Evolutionary conservation across 2,888 invertebrate genomes (phyloP).

Genomic region (Andrena haemorrhoa): DNA sequence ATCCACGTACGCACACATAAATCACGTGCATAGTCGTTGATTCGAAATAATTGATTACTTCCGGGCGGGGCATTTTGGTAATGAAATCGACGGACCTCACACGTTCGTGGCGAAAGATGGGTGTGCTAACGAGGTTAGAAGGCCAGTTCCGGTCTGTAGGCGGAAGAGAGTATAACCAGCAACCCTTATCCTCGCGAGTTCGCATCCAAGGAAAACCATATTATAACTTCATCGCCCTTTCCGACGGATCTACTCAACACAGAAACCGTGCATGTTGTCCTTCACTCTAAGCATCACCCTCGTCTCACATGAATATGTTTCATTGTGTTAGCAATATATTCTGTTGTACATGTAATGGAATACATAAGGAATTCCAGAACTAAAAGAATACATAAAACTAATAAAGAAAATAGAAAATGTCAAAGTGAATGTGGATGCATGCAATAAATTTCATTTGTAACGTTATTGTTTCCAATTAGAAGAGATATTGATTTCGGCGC

Average conservation of each 20-base stretch:
- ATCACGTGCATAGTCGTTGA: slow-evolving; percentile 61
- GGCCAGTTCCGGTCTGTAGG: slow-evolving; percentile 58
- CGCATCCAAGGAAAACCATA: slow-evolving; percentile 62
- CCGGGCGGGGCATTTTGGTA: slow-evolving; percentile 72
- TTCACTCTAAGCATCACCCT: not conserved
- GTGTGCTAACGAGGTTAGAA: slow-evolving; percentile 73
- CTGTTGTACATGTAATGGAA: too few species aligned
- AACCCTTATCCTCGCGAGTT: slow-evolving; percentile 43
- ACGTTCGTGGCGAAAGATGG: slow-evolving; percentile 66
- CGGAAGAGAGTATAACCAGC: slow-evolving; percentile 53
- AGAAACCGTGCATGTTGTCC: slow-evolving; percentile 45
- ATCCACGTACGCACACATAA: slow-evolving; percentile 11
- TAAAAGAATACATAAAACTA: too few species aligned
- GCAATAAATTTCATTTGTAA: too few species aligned
- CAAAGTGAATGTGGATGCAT: too few species aligned
- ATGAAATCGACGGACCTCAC: slow-evolving; percentile 73
- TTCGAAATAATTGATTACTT: slow-evolving; percentile 77
- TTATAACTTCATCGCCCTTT: slow-evolving; percentile 72
- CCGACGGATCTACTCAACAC: slow-evolving; percentile 52
- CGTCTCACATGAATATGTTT: not conserved
- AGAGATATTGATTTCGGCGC: too few species aligned
- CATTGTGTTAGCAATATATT: not conserved
- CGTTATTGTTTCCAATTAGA: too few species aligned
- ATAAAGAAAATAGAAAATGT: too few species aligned
- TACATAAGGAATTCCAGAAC: too few species aligned